Conservation (phyloP, 2,797 vertebrate genomes). For the Cichlasoma orientale region DNA sequence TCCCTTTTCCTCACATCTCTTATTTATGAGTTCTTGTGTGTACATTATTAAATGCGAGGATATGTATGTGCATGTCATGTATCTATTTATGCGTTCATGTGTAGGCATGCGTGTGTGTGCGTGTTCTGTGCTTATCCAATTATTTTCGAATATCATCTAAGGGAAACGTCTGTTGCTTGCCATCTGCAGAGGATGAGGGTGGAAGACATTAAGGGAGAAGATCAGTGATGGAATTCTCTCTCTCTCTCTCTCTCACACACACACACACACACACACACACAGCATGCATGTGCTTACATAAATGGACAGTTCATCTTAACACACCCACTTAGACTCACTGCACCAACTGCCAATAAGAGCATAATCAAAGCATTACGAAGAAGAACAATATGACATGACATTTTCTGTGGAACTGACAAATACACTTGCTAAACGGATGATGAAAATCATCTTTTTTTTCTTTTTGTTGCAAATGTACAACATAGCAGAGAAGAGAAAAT, state of each 20-base stretch:
- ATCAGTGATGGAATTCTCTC: slow-evolving; percentile 45
- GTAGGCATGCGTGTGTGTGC: slow-evolving; percentile 16
- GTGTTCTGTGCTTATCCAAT: slow-evolving; percentile 70
- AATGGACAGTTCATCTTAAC: not conserved
- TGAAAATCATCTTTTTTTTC: not conserved
- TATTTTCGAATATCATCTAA: slow-evolving; percentile 75
- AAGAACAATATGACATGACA: slow-evolving; percentile 6
- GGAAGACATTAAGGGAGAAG: slow-evolving; percentile 65
- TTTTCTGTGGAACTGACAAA: slow-evolving; percentile 1
- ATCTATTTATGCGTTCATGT: slow-evolving; percentile 38
- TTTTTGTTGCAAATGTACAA: slow-evolving; percentile 14
- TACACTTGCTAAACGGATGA: slow-evolving; percentile 3
- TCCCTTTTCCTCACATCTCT: slow-evolving; percentile 15
- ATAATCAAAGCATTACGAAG: not conserved
- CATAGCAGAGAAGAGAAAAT: slow-evolving; percentile 25
- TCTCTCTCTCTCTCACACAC: not conserved
- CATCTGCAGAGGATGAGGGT: slow-evolving; percentile 76
- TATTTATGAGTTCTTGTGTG: slow-evolving; percentile 43
- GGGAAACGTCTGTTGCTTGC: slow-evolving; percentile 74
- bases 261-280: not conserved
- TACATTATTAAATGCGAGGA: slow-evolving; percentile 39
- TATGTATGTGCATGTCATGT: slow-evolving; percentile 35
- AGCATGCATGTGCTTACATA: slow-evolving; percentile 4
- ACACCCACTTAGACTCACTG: not conserved
- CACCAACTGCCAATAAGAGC: slow-evolving; percentile 1